Percentiles rank a stretch among this genome's conserved stretches.
phyloP scores from a whole-genome alignment of 2,888 invertebrate genomes.

The Apamea epomidion region DNA sequence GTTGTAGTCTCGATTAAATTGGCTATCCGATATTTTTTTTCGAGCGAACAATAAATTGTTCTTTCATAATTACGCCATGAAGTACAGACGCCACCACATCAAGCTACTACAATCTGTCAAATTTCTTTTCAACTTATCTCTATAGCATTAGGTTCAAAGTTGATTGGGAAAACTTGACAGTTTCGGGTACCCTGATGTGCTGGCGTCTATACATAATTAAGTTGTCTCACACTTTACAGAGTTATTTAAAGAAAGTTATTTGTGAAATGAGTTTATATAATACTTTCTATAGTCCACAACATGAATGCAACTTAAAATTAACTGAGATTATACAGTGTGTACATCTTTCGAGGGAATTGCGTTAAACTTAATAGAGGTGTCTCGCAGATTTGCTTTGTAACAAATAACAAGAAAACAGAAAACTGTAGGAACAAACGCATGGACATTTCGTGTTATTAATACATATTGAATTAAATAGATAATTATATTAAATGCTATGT shows the following conservation, averaged over 20 bases:
- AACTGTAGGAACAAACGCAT: conserved; percentile 52
- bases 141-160: no score
- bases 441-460: conserved; percentile 40
- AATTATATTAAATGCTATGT: conserved; percentile 49
- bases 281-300: conserved; percentile 19
- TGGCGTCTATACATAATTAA: conserved; percentile 19
- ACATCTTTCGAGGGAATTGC: conserved; percentile 42
- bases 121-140: no score
- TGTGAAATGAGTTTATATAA: conserved; percentile 30
- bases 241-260: background rate
- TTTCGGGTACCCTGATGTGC: no score
- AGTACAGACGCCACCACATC: background rate
- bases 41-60: background rate
- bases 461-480: conserved; percentile 35
- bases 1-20: conserved; percentile 7
- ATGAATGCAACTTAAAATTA: conserved; percentile 25
- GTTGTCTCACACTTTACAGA: background rate
- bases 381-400: conserved; percentile 18
- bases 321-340: conserved; percentile 43
- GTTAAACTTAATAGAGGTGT: conserved; percentile 24
- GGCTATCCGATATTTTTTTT: background rate
- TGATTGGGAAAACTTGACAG: no score
- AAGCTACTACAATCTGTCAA: no score
- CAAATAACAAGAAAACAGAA: conserved; percentile 31
- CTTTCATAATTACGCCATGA: conserved; percentile 15